Evolutionary conservation across 2,888 invertebrate genomes (phyloP).

Genomic region (Melipona bicolor): DNA sequence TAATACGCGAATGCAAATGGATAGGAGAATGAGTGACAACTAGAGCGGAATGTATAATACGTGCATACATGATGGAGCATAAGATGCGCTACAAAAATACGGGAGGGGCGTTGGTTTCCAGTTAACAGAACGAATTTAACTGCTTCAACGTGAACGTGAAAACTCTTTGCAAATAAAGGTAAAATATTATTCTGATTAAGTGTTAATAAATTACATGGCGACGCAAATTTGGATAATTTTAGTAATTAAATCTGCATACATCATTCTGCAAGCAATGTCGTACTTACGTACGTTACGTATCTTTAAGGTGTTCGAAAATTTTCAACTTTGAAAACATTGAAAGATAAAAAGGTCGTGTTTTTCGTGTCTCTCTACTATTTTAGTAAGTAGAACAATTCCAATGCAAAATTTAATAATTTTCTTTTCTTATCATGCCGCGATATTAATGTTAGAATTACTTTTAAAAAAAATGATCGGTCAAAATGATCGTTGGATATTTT

Average conservation of each 20-base stretch:
- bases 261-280: not conserved
- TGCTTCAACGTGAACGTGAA: not conserved
- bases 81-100: conserved; percentile 34
- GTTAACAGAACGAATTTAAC: conserved; percentile 50
- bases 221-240: not conserved
- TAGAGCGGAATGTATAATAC: conserved; percentile 40
- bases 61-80: conserved; percentile 35
- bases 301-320: not conserved
- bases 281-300: not conserved
- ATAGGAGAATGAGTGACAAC: conserved; percentile 28
- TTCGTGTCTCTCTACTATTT: no score
- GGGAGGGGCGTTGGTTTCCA: conserved; percentile 54
- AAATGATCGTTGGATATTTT: no score
- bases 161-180: conserved; percentile 9
- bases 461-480: no score
- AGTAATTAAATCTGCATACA: not conserved
- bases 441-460: no score
- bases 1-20: not conserved
- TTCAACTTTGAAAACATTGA: not conserved
- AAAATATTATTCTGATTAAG: not conserved
- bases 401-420: no score
- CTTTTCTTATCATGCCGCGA: no score
- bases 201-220: not conserved
- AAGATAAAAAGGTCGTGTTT: not conserved
- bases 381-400: no score